Evolutionary conservation across 2,797 vertebrate species (phyloP).

Genomic region (Bovichtus variegatus): DNA sequence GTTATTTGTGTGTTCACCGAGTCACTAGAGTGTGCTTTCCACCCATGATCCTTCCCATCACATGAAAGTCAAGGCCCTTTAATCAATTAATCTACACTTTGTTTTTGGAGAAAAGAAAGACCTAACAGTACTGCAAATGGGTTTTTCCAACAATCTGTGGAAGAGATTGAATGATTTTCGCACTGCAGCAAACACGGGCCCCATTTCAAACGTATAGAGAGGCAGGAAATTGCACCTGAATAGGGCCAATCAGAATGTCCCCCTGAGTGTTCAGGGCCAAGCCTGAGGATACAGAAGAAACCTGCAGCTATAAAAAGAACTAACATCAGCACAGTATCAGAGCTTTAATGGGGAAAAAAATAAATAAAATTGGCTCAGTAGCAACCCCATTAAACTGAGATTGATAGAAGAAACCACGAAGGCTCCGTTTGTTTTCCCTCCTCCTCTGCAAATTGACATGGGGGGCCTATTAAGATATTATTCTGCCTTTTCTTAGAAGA

Average conservation of each 20-base stretch:
- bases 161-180: conserved; percentile 61
- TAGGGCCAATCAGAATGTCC: conserved; percentile 57
- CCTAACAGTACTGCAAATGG: conserved; percentile 21
- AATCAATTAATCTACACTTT: conserved; percentile 42
- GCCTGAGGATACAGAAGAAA: conserved; percentile 39
- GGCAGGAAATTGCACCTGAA: conserved; percentile 70
- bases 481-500: conserved; percentile 41
- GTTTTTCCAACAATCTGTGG: conserved; percentile 35
- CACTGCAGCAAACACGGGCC: conserved; percentile 49
- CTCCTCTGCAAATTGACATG: conserved; percentile 7
- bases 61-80: conserved; percentile 35
- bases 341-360: conserved; percentile 58
- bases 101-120: conserved; percentile 31
- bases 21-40: background rate
- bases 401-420: conserved; percentile 32
- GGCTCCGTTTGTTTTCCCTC: conserved; percentile 39
- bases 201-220: conserved; percentile 47
- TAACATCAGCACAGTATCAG: conserved; percentile 35
- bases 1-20: conserved; percentile 15
- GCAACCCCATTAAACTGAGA: conserved; percentile 36
- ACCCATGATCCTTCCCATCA: conserved; percentile 33
- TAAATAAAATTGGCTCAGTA: conserved; percentile 46
- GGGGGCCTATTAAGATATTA: conserved; percentile 46
- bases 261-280: conserved; percentile 35
- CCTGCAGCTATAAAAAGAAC: conserved; percentile 53